phyloP scores from a whole-genome alignment of 2,797 vertebrate species.

The Balearica regulorum region DNA sequence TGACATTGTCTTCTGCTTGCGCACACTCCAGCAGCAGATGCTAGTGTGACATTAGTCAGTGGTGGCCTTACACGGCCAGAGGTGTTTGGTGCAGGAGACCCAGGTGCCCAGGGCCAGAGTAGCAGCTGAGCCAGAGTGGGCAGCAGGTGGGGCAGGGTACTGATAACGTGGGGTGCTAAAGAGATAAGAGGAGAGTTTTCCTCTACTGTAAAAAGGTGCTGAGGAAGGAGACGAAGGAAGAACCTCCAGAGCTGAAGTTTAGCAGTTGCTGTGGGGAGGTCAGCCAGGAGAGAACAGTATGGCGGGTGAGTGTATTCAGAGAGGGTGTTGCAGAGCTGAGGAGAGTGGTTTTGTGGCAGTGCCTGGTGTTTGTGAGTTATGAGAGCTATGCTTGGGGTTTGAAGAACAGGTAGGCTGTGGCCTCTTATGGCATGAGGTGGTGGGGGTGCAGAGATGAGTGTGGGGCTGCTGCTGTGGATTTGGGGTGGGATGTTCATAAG shows the following conservation, averaged over 20 bases:
- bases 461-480: not conserved
- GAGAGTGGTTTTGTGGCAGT: not conserved
- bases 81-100: not conserved
- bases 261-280: fast-evolving
- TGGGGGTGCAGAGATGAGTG: fast-evolving
- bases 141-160: not conserved
- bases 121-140: not conserved
- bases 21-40: not conserved
- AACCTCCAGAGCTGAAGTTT: not conserved
- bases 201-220: not conserved
- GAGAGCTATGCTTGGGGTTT: not conserved
- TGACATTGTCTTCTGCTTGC: not conserved
- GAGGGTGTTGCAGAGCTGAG: not conserved
- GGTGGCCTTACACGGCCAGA: not conserved
- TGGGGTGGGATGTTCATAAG: not conserved
- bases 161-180: not conserved
- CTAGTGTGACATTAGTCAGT: not conserved
- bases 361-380: not conserved
- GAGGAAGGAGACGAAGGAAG: not conserved
- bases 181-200: not conserved
- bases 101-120: not conserved
- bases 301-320: fast-evolving
- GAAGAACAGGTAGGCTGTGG: not conserved
- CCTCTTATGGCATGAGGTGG: not conserved
- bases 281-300: fast-evolving